Evolutionary conservation across 2,113 vertebrate genomes (phyloP).

Genomic region (Xyliphius kryptos): DNA sequence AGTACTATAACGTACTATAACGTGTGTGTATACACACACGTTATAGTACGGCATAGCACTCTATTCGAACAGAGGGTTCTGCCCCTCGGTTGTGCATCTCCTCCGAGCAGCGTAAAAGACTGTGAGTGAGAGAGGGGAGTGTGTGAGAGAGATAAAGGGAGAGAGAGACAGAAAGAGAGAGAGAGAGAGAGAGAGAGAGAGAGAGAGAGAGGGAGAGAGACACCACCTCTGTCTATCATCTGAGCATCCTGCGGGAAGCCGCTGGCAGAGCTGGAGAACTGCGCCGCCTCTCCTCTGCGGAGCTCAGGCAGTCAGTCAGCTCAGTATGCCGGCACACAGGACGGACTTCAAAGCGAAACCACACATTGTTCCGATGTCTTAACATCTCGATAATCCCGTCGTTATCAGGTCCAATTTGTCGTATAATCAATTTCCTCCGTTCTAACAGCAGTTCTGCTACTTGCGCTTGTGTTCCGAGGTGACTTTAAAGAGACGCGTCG

Average conservation of each 20-base stretch:
- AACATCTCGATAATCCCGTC: not conserved
- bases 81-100: slow-evolving; percentile 11
- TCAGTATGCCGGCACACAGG: slow-evolving; percentile 7
- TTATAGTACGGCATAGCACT: too few species aligned
- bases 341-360: slow-evolving; percentile 37
- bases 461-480: not conserved
- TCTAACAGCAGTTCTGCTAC: not conserved
- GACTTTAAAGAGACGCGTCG: slow-evolving; percentile 1
- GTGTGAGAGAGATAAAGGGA: slow-evolving; percentile 17
- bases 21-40: too few species aligned
- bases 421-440: slow-evolving; percentile 8
- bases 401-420: slow-evolving; percentile 36
- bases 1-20: too few species aligned
- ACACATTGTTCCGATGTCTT: not conserved
- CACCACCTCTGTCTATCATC: slow-evolving; percentile 42
- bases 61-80: too few species aligned
- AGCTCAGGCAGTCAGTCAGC: slow-evolving; percentile 40
- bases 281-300: slow-evolving; percentile 38
- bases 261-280: slow-evolving; percentile 26
- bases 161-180: slow-evolving; percentile 30
- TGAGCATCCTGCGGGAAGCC: slow-evolving; percentile 42
- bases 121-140: slow-evolving; percentile 6
- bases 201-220: slow-evolving; percentile 24
- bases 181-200: slow-evolving; percentile 32
- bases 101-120: slow-evolving; percentile 8